A percentile compares a stretch with the other conserved stretches of the same genome.
phyloP scores from a whole-genome alignment of 1,140 invertebrate genomes.

The Metaphire vulgaris region DNA sequence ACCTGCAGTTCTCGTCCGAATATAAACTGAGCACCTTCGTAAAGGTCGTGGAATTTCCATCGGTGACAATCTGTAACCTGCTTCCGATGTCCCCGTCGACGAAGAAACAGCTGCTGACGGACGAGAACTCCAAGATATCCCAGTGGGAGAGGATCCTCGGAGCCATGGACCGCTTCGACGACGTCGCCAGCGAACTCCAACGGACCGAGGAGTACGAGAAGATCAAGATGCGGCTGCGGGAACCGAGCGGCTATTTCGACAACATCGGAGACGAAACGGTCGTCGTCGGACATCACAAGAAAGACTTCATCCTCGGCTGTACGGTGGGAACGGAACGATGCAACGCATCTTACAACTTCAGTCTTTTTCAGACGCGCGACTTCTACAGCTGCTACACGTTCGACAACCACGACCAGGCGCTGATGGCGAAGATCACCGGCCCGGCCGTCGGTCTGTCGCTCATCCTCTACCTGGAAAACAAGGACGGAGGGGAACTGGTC shows the following conservation, averaged over 20 bases:
- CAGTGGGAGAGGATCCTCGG: neutral
- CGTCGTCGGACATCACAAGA: neutral
- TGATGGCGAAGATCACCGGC: neutral
- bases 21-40: no score
- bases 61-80: conserved; percentile 6
- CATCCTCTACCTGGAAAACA: conserved; percentile 6
- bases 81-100: neutral
- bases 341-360: neutral
- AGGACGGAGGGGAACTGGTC: neutral
- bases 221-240: neutral
- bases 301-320: conserved; percentile 12
- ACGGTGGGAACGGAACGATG: conserved; percentile 3
- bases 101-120: neutral
- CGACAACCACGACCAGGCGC: neutral
- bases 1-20: conserved; percentile 1
- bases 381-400: conserved; percentile 18
- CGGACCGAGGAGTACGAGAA: neutral
- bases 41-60: neutral
- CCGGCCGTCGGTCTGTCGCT: conserved; percentile 1
- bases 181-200: neutral
- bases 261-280: conserved; percentile 4
- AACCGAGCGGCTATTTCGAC: conserved; percentile 11
- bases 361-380: neutral
- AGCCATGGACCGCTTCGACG: neutral
- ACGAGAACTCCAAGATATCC: neutral